Evolutionary conservation across 2,888 invertebrate genomes (phyloP).

Genomic region (Synergus japonicus): DNA sequence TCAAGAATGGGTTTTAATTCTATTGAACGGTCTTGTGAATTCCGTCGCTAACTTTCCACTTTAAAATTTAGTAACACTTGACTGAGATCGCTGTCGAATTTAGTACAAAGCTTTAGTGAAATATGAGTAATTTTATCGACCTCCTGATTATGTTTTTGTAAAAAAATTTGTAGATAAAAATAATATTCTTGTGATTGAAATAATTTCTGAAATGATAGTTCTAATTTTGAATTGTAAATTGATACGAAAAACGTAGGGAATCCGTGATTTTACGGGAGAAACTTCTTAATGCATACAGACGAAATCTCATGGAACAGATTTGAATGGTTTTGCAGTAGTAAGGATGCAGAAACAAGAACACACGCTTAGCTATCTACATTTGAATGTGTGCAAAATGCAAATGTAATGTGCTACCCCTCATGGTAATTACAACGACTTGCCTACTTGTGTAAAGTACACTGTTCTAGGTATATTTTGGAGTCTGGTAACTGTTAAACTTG

Average conservation of each 20-base stretch:
- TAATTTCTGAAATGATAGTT: not conserved
- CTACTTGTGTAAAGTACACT: slow-evolving; percentile 47
- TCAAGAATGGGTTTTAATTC: no score
- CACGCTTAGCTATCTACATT: slow-evolving; percentile 53
- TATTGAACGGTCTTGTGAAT: no score
- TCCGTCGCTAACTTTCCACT: no score
- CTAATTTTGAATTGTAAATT: not conserved
- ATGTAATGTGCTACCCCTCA: slow-evolving; percentile 54
- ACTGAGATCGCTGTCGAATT: no score
- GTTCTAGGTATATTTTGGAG: slow-evolving; percentile 30
- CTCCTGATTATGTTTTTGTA: no score
- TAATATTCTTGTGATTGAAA: no score
- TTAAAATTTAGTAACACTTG: no score
- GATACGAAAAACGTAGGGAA: not conserved
- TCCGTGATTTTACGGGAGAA: not conserved
- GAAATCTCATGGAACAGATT: not conserved
- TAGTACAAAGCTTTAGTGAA: no score
- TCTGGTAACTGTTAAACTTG: slow-evolving; percentile 27
- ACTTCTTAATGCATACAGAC: not conserved
- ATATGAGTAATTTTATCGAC: no score
- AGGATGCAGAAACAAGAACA: slow-evolving; percentile 44
- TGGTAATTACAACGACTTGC: slow-evolving; percentile 55
- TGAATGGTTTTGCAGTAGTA: slow-evolving; percentile 35
- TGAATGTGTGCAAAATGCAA: slow-evolving; percentile 58
- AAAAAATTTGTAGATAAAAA: no score